Evolutionary conservation across 1,140 invertebrate species (phyloP).

Genomic region (Listronotus oregonensis): DNA sequence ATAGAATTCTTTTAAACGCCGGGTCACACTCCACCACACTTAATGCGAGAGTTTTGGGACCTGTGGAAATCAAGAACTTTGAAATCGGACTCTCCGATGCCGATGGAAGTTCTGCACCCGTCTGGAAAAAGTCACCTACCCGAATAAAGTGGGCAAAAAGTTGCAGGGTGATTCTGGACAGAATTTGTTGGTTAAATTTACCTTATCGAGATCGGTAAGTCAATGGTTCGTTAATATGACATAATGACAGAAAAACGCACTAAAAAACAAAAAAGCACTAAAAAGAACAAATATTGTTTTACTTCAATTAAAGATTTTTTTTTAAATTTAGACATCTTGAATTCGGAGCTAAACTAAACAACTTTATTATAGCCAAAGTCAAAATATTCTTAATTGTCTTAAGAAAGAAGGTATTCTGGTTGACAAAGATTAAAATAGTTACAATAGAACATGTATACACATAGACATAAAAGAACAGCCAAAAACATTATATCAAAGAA

Average conservation of each 20-base stretch:
- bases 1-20: conserved; percentile 79
- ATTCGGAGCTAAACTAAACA: too few species aligned
- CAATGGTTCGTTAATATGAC: not conserved
- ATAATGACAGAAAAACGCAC: not conserved
- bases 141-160: conserved; percentile 69
- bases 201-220: conserved; percentile 70
- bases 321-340: too few species aligned
- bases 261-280: too few species aligned
- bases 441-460: too few species aligned
- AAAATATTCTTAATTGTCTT: too few species aligned
- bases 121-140: conserved; percentile 74
- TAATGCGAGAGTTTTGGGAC: conserved; percentile 73
- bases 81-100: conserved; percentile 90
- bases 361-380: too few species aligned
- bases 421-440: too few species aligned
- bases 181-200: conserved; percentile 84
- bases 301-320: too few species aligned
- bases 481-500: too few species aligned
- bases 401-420: too few species aligned
- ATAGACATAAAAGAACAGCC: too few species aligned
- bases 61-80: conserved; percentile 75
- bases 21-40: conserved; percentile 69
- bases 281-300: too few species aligned
- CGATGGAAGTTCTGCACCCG: conserved; percentile 82
- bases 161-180: conserved; percentile 88